phyloP scores from a whole-genome alignment of 2,113 vertebrate species.

The Entomyzon cyanotis region DNA sequence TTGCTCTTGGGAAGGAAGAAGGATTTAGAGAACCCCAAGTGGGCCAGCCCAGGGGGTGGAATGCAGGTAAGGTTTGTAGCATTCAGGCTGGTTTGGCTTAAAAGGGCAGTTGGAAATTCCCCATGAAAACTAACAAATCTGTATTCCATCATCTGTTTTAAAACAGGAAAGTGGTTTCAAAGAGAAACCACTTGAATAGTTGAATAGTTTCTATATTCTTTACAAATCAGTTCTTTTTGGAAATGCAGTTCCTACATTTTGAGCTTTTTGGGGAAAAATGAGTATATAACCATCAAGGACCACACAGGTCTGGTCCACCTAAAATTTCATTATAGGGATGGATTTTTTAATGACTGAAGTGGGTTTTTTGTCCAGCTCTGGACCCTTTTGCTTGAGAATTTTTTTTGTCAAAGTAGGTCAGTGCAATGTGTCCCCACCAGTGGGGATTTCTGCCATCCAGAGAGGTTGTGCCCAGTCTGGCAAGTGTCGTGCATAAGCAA shows the following conservation, averaged over 20 bases:
- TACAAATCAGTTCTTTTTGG: background rate
- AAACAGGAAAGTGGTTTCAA: background rate
- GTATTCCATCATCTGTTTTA: background rate
- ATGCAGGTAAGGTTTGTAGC: background rate
- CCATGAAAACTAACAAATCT: background rate
- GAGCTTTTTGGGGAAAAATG: background rate
- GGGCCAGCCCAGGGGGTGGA: background rate
- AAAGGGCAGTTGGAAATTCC: background rate
- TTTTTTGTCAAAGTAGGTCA: background rate
- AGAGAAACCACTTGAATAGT: background rate
- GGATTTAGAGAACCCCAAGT: background rate
- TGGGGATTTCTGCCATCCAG: background rate
- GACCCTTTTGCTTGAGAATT: background rate
- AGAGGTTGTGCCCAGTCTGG: background rate
- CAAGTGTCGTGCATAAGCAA: fast-evolving
- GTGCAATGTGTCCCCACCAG: fast-evolving
- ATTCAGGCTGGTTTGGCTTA: background rate
- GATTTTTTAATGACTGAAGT: background rate
- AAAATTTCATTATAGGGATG: background rate
- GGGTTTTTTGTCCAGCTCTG: background rate
- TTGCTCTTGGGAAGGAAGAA: background rate
- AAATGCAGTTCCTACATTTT: background rate
- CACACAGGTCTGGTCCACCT: background rate
- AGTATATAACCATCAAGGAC: background rate
- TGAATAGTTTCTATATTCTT: background rate